phyloP scores from a whole-genome alignment of 2,113 vertebrate genomes.

The Nicator chloris region DNA sequence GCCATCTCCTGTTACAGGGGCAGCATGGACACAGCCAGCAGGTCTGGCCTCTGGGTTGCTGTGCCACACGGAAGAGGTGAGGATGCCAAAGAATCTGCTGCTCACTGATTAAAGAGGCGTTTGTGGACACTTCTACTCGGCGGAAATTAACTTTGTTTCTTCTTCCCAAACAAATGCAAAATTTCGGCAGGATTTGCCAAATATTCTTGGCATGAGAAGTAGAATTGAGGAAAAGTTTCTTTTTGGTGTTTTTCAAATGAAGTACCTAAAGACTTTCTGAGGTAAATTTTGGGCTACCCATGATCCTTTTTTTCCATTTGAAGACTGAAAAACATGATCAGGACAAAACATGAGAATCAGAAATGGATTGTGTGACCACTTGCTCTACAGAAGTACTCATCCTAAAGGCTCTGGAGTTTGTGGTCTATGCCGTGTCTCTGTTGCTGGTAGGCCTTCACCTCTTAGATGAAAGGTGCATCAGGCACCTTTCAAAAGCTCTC shows the following conservation, averaged over 20 bases:
- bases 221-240: not conserved
- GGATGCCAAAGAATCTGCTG: not conserved
- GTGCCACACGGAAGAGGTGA: not conserved
- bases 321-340: not conserved
- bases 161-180: not conserved
- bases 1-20: not conserved
- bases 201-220: not conserved
- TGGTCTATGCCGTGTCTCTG: not conserved
- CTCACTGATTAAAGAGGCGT: not conserved
- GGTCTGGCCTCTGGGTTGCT: not conserved
- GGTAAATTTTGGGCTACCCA: not conserved
- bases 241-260: not conserved
- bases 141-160: not conserved
- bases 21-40: fast-evolving
- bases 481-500: too few species aligned
- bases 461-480: not conserved
- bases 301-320: not conserved
- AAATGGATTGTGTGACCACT: not conserved
- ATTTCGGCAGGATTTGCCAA: not conserved
- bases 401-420: not conserved
- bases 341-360: not conserved
- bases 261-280: not conserved
- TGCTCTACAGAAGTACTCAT: not conserved
- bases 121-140: not conserved
- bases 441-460: not conserved